phyloP scores from a whole-genome alignment of 2,888 invertebrate species.

The Ichneumoninae sp. region DNA sequence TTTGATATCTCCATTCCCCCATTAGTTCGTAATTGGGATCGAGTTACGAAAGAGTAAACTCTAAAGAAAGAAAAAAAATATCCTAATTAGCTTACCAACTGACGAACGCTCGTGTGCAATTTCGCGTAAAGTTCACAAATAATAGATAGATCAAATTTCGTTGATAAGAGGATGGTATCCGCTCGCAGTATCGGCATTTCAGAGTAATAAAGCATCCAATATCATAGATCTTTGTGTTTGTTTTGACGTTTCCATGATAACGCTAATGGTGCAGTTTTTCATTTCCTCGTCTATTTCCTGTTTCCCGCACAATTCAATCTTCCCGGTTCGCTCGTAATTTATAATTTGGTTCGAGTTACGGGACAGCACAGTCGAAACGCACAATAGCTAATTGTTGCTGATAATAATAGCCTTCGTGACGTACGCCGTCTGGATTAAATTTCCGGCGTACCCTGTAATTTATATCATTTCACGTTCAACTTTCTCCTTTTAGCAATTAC shows the following conservation, averaged over 20 bases:
- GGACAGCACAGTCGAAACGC: background rate
- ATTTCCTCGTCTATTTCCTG: background rate
- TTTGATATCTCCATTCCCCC: background rate
- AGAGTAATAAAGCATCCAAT: background rate
- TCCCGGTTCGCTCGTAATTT: background rate
- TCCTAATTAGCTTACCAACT: background rate
- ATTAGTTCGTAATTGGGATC: background rate
- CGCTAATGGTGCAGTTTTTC: background rate
- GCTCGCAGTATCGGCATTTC: background rate
- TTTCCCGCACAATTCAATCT: background rate
- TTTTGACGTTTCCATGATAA: background rate
- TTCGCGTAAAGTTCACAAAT: background rate
- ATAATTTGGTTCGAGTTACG: background rate
- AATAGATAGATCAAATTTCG: background rate
- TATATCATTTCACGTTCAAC: background rate
- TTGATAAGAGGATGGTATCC: background rate
- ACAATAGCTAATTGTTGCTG: background rate
- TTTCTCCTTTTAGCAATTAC: background rate
- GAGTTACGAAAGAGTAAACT: background rate
- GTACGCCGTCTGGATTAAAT: conserved; percentile 7
- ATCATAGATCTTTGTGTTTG: background rate
- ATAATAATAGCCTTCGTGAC: background rate
- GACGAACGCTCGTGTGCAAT: background rate
- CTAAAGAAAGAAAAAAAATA: background rate
- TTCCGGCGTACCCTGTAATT: background rate